Conservation (phyloP, 2,888 invertebrate genomes). For the Mactromeris polynyma region DNA sequence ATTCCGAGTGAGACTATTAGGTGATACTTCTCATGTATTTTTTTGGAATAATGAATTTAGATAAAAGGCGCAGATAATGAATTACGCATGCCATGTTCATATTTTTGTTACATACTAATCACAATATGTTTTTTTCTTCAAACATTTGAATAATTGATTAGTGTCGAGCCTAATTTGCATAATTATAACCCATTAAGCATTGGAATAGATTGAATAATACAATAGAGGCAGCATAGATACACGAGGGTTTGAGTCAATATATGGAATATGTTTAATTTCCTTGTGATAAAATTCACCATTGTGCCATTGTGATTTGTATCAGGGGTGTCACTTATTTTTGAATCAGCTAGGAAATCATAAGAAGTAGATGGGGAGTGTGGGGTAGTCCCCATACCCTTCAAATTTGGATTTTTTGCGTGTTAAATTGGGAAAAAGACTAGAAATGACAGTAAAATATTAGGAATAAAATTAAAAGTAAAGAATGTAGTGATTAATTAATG, state of each 20-base stretch:
- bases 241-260: background rate
- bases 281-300: background rate
- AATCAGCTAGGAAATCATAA: too few relatives aligned
- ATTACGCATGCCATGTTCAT: conserved; percentile 18
- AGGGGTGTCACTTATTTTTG: too few relatives aligned
- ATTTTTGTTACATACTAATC: background rate
- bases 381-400: too few relatives aligned
- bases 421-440: too few relatives aligned
- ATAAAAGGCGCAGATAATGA: conserved; percentile 3
- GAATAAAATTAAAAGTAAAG: too few relatives aligned
- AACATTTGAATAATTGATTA: conserved; percentile 60
- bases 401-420: too few relatives aligned
- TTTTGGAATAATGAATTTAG: background rate
- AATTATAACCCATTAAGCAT: conserved; percentile 50
- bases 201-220: conserved; percentile 2
- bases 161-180: conserved; percentile 49
- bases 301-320: background rate
- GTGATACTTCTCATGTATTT: background rate
- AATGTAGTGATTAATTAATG: too few relatives aligned
- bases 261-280: background rate
- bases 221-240: background rate
- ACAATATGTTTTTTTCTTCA: background rate
- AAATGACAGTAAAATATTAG: too few relatives aligned
- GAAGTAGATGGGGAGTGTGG: too few relatives aligned
- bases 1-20: background rate